Evolutionary conservation across 2,797 vertebrate genomes (phyloP).

Genomic region (Acipenser ruthenus): DNA sequence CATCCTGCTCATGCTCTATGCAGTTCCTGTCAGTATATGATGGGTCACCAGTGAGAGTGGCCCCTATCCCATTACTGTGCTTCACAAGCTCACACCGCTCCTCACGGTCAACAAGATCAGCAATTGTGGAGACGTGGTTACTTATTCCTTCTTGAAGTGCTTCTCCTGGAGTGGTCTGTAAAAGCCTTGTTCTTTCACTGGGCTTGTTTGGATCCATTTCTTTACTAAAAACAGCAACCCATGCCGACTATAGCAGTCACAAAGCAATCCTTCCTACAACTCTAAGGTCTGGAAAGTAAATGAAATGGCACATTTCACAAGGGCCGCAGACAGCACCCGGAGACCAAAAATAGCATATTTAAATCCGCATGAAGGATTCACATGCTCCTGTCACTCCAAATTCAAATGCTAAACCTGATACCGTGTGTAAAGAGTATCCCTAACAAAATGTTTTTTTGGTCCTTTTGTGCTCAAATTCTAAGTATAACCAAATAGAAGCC

Average conservation of each 20-base stretch:
- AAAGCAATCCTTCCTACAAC: neutral
- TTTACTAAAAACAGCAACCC: conserved; percentile 67
- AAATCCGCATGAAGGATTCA: conserved; percentile 45
- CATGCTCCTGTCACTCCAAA: conserved; percentile 64
- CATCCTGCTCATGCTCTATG: neutral
- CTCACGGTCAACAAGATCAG: conserved; percentile 15
- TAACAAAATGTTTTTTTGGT: no score
- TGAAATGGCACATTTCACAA: neutral
- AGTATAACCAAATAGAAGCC: no score
- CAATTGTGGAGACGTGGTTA: conserved; percentile 31
- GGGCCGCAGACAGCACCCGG: conserved; percentile 32
- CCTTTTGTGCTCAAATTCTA: no score
- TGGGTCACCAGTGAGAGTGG: neutral
- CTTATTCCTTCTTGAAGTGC: conserved; percentile 33
- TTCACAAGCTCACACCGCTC: conserved; percentile 3
- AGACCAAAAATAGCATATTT: conserved; percentile 57
- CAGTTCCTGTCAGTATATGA: neutral
- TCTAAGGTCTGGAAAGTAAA: neutral
- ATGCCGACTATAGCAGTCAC: conserved; percentile 27
- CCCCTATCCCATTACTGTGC: neutral
- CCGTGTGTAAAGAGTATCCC: no score
- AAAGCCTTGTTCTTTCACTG: conserved; percentile 49
- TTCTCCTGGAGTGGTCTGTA: conserved; percentile 33
- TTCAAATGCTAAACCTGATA: conserved; percentile 15
- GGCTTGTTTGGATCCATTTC: conserved; percentile 41